Percentiles rank a stretch among this genome's conserved stretches.
Conservation (phyloP, 2,113 vertebrate genomes). For the Glareola pratincola region DNA sequence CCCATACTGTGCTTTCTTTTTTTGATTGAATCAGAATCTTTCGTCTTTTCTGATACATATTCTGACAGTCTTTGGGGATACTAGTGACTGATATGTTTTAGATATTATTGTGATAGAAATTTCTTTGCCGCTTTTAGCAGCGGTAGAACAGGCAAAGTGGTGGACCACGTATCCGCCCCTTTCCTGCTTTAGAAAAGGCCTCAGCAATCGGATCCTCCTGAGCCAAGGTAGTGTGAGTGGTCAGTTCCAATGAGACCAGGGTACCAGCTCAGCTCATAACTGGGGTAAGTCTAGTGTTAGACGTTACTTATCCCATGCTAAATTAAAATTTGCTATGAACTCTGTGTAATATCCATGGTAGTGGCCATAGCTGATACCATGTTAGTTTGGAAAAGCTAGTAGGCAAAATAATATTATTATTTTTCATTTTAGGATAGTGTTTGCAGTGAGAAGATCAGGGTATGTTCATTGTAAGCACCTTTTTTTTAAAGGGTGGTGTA, state of each 20-base stretch:
- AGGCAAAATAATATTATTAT: not conserved
- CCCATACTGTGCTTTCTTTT: not conserved
- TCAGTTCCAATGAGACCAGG: not conserved
- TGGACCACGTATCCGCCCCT: not conserved
- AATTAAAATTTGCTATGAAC: not conserved
- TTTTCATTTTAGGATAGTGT: not conserved
- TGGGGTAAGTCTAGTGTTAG: not conserved
- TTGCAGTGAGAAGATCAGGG: not conserved
- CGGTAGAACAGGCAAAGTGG: not conserved
- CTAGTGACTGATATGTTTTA: not conserved
- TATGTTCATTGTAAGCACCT: not conserved
- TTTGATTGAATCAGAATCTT: not conserved
- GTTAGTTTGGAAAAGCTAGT: not conserved
- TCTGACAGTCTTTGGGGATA: not conserved
- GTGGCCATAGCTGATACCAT: not conserved
- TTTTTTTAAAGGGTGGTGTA: not conserved
- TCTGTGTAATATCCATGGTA: not conserved
- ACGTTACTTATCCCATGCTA: not conserved
- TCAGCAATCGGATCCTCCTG: not conserved
- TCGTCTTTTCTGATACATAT: not conserved
- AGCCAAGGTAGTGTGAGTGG: not conserved
- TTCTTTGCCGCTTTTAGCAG: not conserved
- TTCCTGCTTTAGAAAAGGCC: not conserved
- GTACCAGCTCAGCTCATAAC: not conserved
- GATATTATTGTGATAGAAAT: not conserved